Conservation (phyloP, 2,888 invertebrate species). For the Oligia fasciuncula region DNA sequence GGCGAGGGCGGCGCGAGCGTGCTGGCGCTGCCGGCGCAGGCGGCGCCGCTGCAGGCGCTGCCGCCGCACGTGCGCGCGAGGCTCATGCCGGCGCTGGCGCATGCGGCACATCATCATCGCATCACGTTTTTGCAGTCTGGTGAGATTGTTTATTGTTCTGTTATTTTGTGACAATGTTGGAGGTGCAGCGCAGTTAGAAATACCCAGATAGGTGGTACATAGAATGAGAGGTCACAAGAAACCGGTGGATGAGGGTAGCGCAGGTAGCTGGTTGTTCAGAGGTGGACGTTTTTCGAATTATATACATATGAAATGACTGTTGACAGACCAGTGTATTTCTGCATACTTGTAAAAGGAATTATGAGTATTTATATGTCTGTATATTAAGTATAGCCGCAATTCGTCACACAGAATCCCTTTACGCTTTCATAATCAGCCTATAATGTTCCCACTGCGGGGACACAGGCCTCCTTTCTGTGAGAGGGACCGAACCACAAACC, state of each 20-base stretch:
- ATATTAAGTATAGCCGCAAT: neutral
- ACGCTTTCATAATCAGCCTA: too few species aligned
- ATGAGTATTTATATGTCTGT: neutral
- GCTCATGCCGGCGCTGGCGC: conserved; percentile 81
- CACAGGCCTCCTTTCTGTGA: too few species aligned
- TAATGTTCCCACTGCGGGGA: too few species aligned
- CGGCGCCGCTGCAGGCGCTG: conserved; percentile 67
- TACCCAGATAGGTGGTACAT: neutral
- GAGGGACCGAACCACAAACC: too few species aligned
- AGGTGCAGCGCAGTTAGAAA: neutral
- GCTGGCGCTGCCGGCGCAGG: conserved; percentile 65
- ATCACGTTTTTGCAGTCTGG: conserved; percentile 78
- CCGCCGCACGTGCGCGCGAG: conserved; percentile 68
- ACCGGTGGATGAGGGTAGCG: neutral
- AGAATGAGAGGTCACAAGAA: neutral
- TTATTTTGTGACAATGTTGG: neutral
- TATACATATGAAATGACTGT: neutral
- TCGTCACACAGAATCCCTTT: neutral
- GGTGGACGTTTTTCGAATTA: neutral
- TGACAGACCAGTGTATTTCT: neutral
- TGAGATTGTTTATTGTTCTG: conserved; percentile 53
- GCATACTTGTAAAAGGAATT: neutral
- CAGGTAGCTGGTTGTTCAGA: neutral
- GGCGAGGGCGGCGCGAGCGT: conserved; percentile 70
- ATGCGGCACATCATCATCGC: conserved; percentile 81